Base-by-base conservation (phyloP, 1,140 invertebrate species). In the Drosophila nikananu region DNA sequence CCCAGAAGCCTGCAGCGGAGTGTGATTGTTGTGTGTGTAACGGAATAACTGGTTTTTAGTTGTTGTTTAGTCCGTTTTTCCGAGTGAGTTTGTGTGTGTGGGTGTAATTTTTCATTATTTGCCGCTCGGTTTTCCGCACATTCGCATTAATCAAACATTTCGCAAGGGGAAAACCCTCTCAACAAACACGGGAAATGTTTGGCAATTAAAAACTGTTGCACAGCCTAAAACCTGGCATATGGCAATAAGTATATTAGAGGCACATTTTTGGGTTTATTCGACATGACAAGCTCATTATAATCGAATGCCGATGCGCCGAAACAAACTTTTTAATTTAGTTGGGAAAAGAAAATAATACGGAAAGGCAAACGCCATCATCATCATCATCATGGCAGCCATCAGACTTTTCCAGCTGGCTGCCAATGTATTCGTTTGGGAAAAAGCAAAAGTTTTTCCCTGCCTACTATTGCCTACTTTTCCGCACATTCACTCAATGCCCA, bases 91-190 rank as follows among this genome's bases (percentile, higher is more conserved):
- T 65, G 60, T 37, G 17, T 51, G 41, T 52, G 48, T 61, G 62
- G 37, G 61, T 32, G 82, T 89, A 83, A 89, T 89, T 75, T 89
- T 89, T 90, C 86, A 89, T 89, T 89, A 84, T 89, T 89, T 90
- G 70, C 73, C 55, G 42, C 77, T 57, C 80, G 48, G 65, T 67
- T 87, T 68, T 71, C 80, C 63, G 71, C 80, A 68, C 63, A 71
- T 52, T 42, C 62, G 61, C 86, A 89, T 90, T 90, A 83, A 89
- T 89, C 84, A 89, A 79, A 89, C 68, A 59, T 75, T 76, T 30
- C 25, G 46, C 17, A 54, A 12, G 67, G 42, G 35, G n/a, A 12
- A 74, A 79, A 77, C 46, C 46, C 66, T 42, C 19, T 37, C 37
- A 46, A 21, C 51, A 35, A 49, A 59, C 21, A 41, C 25, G 19